Percentiles rank a stretch among this genome's conserved stretches.
Conservation (phyloP, 2,797 vertebrate species). For the Cryptoprocta ferox region DNA sequence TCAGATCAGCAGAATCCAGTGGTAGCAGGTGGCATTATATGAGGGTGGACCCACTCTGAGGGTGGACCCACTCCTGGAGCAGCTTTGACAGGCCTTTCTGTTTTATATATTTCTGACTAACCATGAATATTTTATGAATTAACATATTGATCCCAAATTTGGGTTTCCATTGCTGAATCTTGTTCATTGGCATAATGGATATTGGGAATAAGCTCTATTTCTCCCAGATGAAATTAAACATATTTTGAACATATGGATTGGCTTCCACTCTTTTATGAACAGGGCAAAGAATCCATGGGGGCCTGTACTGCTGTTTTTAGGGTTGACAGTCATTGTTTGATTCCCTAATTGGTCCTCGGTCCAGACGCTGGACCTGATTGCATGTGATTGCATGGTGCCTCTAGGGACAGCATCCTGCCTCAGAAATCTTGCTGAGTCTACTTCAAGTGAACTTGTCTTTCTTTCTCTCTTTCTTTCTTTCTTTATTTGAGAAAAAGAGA, state of each 20-base stretch:
- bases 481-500: too few relatives aligned
- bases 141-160: not conserved
- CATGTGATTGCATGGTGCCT: not conserved
- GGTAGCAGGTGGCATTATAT: not conserved
- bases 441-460: not conserved
- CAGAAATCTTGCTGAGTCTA: not conserved
- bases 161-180: not conserved
- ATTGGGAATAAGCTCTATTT: not conserved
- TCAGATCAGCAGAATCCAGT: not conserved
- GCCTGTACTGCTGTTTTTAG: not conserved
- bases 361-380: not conserved
- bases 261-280: not conserved
- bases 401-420: not conserved
- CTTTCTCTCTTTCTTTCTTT: too few relatives aligned
- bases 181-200: not conserved
- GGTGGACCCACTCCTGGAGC: too few relatives aligned
- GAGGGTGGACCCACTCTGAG: not conserved
- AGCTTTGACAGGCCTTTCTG: not conserved
- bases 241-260: slow-evolving; percentile 28
- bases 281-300: not conserved
- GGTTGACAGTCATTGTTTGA: not conserved
- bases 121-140: not conserved
- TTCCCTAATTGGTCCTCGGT: not conserved
- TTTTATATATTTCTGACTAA: not conserved
- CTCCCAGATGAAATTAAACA: not conserved